These are phyloP conservation scores for Capitulum mitella DNA, from an alignment of 2,888 invertebrate genomes.

Conservation along the genomic window DNA sequence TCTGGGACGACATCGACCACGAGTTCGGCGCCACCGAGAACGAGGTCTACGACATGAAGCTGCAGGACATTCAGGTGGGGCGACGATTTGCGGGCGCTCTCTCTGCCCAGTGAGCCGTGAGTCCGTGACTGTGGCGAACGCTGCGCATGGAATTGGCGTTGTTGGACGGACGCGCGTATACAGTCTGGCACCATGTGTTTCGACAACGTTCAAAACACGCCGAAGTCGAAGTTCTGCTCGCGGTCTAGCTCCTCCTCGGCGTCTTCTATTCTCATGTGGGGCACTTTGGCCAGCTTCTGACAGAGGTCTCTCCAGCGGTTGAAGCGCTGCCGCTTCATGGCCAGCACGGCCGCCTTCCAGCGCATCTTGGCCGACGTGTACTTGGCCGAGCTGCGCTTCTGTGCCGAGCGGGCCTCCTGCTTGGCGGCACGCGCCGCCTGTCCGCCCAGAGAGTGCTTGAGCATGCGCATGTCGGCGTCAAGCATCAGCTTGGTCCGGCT, in stretches of 20 bases:
- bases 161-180: neutral
- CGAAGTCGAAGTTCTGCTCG: slow-evolving; percentile 11
- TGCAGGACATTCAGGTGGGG: slow-evolving; percentile 45
- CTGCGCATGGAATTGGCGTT: neutral
- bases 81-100: too few relatives aligned
- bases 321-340: slow-evolving; percentile 14
- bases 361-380: slow-evolving; percentile 9
- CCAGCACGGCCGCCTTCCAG: slow-evolving; percentile 13
- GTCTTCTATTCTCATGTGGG: neutral
- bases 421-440: slow-evolving; percentile 1
- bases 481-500: neutral
- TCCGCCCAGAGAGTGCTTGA: neutral
- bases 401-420: neutral
- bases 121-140: too few relatives aligned
- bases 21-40: slow-evolving; percentile 47
- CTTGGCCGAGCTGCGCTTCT: neutral
- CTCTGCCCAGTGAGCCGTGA: neutral
- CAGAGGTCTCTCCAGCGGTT: neutral
- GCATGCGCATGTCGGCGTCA: neutral
- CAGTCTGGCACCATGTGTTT: too few relatives aligned
- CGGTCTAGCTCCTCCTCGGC: neutral
- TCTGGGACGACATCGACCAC: slow-evolving; percentile 28
- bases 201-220: neutral
- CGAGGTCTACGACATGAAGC: slow-evolving; percentile 53
- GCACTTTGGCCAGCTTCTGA: neutral